Evolutionary conservation across 2,888 invertebrate species (phyloP).

Genomic region (Metacarcinus magister): DNA sequence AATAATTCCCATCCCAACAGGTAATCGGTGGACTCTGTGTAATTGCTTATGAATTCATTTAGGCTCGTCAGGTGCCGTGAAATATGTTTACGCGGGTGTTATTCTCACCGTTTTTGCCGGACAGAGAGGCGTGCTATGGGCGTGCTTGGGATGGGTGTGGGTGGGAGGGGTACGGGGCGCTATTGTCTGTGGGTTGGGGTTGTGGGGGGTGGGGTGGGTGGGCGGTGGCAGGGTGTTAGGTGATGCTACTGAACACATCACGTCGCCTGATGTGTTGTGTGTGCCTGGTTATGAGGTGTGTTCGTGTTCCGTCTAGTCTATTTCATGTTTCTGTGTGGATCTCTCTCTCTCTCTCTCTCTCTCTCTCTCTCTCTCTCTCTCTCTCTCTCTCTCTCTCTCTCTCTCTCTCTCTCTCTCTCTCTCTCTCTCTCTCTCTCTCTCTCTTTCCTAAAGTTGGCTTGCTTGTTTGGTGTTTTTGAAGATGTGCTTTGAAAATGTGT

Average conservation of each 20-base stretch:
- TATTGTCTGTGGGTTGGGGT: not conserved
- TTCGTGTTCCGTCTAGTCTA: not conserved
- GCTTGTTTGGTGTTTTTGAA: no score
- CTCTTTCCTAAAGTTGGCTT: not conserved
- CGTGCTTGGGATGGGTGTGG: not conserved
- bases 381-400: not conserved
- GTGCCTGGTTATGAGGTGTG: constrained; percentile 41
- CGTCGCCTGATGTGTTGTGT: constrained; percentile 14
- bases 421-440: not conserved
- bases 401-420: not conserved
- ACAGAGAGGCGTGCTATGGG: constrained; percentile 31
- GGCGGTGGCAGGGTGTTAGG: not conserved
- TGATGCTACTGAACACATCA: not conserved
- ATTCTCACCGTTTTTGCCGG: constrained; percentile 20
- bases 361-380: constrained; percentile 50
- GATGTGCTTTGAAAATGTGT: no score
- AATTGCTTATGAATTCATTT: constrained; percentile 62
- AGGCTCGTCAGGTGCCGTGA: constrained; percentile 19
- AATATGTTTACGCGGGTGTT: constrained; percentile 41
- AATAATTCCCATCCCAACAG: constrained; percentile 1
- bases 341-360: not conserved
- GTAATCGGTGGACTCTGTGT: constrained; percentile 8
- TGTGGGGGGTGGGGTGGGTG: not conserved
- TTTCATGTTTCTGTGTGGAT: not conserved
- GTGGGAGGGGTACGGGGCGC: not conserved